Conservation (phyloP, 2,797 vertebrate species). For the Botia kubotai region DNA sequence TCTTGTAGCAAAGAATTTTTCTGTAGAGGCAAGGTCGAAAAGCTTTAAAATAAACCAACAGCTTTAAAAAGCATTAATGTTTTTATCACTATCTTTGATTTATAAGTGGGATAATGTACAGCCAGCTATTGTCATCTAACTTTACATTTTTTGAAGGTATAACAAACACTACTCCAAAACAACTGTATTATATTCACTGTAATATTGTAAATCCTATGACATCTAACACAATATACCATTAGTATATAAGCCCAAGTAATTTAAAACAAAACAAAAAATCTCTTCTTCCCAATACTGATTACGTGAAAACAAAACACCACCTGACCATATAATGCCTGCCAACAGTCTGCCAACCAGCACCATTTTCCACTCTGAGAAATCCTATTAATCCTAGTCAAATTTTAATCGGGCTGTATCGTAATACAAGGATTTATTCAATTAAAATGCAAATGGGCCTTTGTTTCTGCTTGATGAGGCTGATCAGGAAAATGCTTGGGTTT, state of each 20-base stretch:
- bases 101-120: neutral
- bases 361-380: constrained; percentile 1
- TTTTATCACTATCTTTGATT: neutral
- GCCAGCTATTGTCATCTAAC: too few relatives aligned
- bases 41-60: neutral
- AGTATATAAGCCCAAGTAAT: neutral
- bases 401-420: constrained; percentile 38
- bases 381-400: constrained; percentile 32
- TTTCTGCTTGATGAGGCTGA: constrained; percentile 34
- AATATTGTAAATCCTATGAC: neutral
- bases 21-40: neutral
- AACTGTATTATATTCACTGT: neutral
- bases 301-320: neutral
- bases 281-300: neutral
- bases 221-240: neutral
- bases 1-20: too few relatives aligned
- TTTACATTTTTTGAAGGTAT: too few relatives aligned
- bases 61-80: too few relatives aligned
- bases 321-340: neutral
- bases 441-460: constrained; percentile 54
- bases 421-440: constrained; percentile 50
- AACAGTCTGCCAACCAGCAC: neutral
- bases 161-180: too few relatives aligned
- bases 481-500: constrained; percentile 3
- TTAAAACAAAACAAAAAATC: neutral